Percentiles rank a stretch among this genome's conserved stretches.
Evolutionary conservation across 2,888 invertebrate species (phyloP).

Genomic region (Zygothrica quintamaculata): DNA sequence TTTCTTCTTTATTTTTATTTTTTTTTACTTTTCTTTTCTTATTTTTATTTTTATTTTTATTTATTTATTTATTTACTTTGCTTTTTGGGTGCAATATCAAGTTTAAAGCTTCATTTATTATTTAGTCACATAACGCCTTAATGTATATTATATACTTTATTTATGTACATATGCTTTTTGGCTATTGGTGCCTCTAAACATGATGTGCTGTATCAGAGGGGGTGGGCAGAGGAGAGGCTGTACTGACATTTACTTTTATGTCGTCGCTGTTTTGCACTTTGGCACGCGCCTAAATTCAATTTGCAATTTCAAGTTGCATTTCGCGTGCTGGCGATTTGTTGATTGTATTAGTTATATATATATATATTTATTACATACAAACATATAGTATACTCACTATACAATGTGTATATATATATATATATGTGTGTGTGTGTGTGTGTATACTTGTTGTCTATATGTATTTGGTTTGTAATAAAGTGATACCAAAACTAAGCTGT

Average conservation of each 20-base stretch:
- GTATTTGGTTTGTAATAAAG: slow-evolving; percentile 7
- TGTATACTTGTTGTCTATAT: too few species aligned
- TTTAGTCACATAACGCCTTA: slow-evolving; percentile 29
- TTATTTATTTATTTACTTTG: neutral
- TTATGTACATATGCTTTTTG: neutral
- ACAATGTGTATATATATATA: neutral
- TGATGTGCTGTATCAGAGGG: neutral
- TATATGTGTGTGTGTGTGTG: too few species aligned
- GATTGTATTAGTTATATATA: neutral
- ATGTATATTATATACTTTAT: slow-evolving; percentile 11
- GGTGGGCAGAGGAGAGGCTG: neutral
- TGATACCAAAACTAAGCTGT: slow-evolving; percentile 2
- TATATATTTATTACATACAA: neutral
- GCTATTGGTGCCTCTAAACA: neutral
- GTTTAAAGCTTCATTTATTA: slow-evolving; percentile 25
- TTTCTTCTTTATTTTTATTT: neutral
- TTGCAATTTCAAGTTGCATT: slow-evolving; percentile 47
- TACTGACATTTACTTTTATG: slow-evolving; percentile 27
- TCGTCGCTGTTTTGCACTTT: slow-evolving; percentile 49
- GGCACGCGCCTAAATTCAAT: slow-evolving; percentile 64
- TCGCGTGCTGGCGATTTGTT: slow-evolving; percentile 12
- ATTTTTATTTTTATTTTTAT: slow-evolving; percentile 4
- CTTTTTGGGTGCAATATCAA: slow-evolving; percentile 1
- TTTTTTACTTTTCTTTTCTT: slow-evolving; percentile 12
- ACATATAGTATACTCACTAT: neutral